Conservation (phyloP, 2,113 vertebrate genomes). For the Nesogale talazaci region DNA sequence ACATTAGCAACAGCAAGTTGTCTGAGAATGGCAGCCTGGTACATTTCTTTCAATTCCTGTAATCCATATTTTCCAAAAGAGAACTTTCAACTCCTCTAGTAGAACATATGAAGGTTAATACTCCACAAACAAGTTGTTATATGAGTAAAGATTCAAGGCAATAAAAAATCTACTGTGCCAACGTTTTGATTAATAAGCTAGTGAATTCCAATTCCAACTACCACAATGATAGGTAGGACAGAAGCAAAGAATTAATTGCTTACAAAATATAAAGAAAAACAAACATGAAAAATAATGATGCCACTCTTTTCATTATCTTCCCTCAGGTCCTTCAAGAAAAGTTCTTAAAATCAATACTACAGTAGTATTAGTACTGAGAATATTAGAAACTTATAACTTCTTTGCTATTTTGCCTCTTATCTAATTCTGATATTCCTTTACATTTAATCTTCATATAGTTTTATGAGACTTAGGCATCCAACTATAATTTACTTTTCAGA, state of each 20-base stretch:
- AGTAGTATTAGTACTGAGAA: background rate
- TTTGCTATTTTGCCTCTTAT: background rate
- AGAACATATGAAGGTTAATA: background rate
- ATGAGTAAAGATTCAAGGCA: background rate
- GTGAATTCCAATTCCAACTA: conserved; percentile 11
- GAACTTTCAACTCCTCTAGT: background rate
- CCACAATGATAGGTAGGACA: background rate
- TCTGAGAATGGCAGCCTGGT: background rate
- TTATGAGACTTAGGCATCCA: background rate
- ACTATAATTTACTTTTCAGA: conserved; percentile 18
- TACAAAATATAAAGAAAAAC: background rate
- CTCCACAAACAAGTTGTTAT: background rate
- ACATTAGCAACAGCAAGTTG: background rate
- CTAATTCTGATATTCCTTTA: background rate
- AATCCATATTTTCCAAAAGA: background rate
- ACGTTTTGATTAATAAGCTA: background rate
- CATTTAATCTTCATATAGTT: conserved; percentile 7
- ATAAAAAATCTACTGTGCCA: background rate
- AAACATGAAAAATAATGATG: background rate
- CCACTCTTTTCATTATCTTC: background rate
- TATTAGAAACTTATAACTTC: background rate
- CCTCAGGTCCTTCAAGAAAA: background rate
- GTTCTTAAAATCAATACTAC: background rate
- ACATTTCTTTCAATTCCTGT: background rate
- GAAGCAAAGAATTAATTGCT: background rate